These are phyloP conservation scores for Aspidiotus rigidus DNA, from an alignment of 2,888 invertebrate species.

Conservation along the genomic window DNA sequence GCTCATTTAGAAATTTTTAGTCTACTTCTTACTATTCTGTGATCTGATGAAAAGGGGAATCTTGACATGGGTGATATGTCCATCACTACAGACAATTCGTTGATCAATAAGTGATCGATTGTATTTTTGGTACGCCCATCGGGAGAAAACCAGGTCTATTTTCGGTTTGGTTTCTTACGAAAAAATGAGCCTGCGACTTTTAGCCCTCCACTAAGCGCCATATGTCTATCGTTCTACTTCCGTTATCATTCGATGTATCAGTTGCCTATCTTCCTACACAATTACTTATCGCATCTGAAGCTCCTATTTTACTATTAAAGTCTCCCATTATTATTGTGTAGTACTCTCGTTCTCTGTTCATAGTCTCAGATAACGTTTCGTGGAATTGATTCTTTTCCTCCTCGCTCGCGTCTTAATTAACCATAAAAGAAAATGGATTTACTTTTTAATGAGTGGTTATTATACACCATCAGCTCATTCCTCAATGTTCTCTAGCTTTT, in stretches of 20 bases:
- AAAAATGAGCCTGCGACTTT: not conserved
- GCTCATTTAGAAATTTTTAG: not conserved
- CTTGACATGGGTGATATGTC: not conserved
- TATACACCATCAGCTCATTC: no score
- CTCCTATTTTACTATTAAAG: constrained; percentile 1
- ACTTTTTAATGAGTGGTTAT: no score
- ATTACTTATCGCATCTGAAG: not conserved
- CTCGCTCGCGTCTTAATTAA: no score
- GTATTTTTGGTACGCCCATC: not conserved
- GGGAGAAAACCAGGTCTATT: not conserved
- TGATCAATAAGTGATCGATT: not conserved
- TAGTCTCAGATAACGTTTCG: no score
- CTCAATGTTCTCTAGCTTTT: no score
- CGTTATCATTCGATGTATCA: not conserved
- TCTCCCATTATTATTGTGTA: not conserved
- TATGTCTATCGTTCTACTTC: not conserved
- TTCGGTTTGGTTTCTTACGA: not conserved
- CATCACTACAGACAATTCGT: not conserved
- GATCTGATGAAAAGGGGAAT: constrained; percentile 4
- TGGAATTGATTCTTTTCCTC: no score
- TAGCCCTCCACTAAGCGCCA: not conserved
- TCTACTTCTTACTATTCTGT: constrained; percentile 4
- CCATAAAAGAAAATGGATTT: no score
- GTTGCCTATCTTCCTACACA: not conserved
- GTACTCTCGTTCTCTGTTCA: not conserved